phyloP scores from a whole-genome alignment of 2,888 invertebrate species.

The Anorthoa munda region DNA sequence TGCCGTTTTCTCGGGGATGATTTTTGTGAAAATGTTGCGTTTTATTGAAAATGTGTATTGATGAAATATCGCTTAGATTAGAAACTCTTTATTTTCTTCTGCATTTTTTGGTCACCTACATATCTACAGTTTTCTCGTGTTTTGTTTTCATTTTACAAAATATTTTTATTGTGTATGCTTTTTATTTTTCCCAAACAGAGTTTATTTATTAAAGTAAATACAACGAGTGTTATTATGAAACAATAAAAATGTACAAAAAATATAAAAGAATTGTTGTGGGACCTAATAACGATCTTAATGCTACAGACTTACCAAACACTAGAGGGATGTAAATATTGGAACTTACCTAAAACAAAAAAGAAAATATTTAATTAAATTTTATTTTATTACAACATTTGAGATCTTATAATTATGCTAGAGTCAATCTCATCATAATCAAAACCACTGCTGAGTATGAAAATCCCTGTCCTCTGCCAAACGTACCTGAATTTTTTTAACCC shows the following conservation, averaged over 20 bases:
- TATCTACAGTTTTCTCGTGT: neutral
- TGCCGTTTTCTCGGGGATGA: slow-evolving; percentile 31
- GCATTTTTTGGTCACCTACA: neutral
- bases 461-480: too few relatives aligned
- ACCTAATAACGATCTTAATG: neutral
- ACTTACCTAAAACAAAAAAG: slow-evolving; percentile 74
- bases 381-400: too few relatives aligned
- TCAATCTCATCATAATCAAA: too few relatives aligned
- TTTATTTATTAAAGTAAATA: neutral
- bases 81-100: neutral
- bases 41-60: neutral
- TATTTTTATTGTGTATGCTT: neutral
- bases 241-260: too few relatives aligned
- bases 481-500: too few relatives aligned
- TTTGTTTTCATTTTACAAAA: neutral
- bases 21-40: slow-evolving; percentile 20
- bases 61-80: neutral
- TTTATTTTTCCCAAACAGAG: neutral
- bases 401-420: too few relatives aligned
- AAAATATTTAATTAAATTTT: slow-evolving; percentile 2
- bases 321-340: neutral
- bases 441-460: too few relatives aligned
- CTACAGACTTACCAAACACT: slow-evolving; percentile 37
- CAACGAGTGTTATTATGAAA: too few relatives aligned
- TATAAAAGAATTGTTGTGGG: too few relatives aligned